Percentiles rank a stretch among this genome's conserved stretches.
phyloP scores from a whole-genome alignment of 2,888 invertebrate genomes.

The Polia nebulosa region DNA sequence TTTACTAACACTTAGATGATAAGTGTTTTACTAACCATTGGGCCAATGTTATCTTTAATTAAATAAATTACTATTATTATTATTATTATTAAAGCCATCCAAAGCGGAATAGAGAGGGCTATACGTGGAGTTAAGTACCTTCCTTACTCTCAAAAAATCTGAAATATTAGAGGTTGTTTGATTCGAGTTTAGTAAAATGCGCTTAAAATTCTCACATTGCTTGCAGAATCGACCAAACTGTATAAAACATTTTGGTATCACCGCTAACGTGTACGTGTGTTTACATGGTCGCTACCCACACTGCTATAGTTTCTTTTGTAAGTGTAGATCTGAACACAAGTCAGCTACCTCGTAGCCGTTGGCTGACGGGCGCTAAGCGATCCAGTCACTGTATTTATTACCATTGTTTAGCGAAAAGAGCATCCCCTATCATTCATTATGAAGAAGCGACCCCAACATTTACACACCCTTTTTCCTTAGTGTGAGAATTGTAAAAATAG shows the following conservation, averaged over 20 bases:
- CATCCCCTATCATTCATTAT: slow-evolving; percentile 88
- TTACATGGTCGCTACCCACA: slow-evolving; percentile 67
- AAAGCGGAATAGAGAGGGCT: no score
- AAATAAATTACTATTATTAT: no score
- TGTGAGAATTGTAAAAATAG: slow-evolving; percentile 58
- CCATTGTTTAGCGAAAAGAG: slow-evolving; percentile 89
- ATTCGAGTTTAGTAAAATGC: background rate
- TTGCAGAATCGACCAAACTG: background rate
- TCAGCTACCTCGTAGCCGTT: slow-evolving; percentile 65
- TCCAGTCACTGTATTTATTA: slow-evolving; percentile 89
- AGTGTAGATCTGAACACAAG: slow-evolving; percentile 57
- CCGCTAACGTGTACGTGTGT: slow-evolving; percentile 49
- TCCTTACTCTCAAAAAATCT: background rate
- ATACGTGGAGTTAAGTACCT: no score
- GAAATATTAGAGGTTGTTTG: background rate
- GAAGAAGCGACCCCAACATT: slow-evolving; percentile 72
- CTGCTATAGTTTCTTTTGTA: slow-evolving; percentile 65
- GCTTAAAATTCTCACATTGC: background rate
- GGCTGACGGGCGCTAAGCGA: slow-evolving; percentile 83
- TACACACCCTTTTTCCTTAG: slow-evolving; percentile 67
- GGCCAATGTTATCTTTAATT: no score
- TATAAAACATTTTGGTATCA: background rate
- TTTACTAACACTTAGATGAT: no score
- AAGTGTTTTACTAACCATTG: no score
- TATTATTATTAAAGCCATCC: no score